Conservation (phyloP, 2,888 invertebrate species). For the Macropis europaea region DNA sequence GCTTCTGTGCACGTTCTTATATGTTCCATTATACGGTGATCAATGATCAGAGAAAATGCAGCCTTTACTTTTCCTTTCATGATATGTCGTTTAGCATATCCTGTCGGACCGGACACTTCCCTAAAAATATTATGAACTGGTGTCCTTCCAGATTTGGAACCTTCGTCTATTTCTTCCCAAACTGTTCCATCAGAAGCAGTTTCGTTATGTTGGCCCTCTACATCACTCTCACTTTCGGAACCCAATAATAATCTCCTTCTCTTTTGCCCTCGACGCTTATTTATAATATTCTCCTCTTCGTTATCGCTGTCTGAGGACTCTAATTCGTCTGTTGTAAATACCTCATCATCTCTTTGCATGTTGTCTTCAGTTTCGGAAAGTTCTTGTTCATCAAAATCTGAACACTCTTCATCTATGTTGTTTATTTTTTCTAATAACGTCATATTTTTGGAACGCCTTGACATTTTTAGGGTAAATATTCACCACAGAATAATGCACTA, state of each 20-base stretch:
- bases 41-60: constrained; percentile 3
- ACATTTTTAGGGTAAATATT: not conserved
- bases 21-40: not conserved
- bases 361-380: not conserved
- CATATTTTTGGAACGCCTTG: not conserved
- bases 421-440: constrained; percentile 1
- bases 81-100: constrained; percentile 17
- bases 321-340: not conserved
- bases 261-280: not conserved
- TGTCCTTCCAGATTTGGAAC: not conserved
- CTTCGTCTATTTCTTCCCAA: not conserved
- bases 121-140: constrained; percentile 22
- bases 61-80: not conserved
- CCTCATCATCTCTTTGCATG: not conserved
- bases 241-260: not conserved
- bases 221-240: not conserved
- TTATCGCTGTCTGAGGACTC: not conserved
- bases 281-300: not conserved
- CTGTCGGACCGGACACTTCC: constrained; percentile 2
- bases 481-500: not conserved
- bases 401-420: not conserved
- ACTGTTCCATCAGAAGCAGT: not conserved
- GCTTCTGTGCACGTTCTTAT: constrained; percentile 15
- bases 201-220: not conserved
- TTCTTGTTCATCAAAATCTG: not conserved